Base-by-base conservation (phyloP, 2,113 vertebrate species). In the Chitala chitala region DNA sequence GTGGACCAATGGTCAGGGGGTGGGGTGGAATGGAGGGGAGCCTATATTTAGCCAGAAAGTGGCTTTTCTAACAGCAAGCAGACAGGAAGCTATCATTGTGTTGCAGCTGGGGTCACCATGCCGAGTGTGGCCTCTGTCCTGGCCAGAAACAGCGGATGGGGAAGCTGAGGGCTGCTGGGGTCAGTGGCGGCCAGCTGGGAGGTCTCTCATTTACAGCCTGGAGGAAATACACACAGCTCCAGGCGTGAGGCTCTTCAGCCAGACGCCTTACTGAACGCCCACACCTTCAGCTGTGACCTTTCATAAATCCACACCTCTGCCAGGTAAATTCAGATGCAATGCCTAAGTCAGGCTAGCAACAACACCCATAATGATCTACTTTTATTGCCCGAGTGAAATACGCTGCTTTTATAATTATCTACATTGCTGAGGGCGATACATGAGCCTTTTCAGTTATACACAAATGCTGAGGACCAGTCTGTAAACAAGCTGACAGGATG, bases 1-100 rank as follows among this genome's bases (percentile, higher is more conserved):
- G n/a, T n/a, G n/a, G n/a, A n/a, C n/a, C n/a, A n/a, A n/a, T n/a
- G n/a, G n/a, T n/a, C 5, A 15, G n/a, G 50, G 50, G 9, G 15
- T 15, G 50, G 15, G 1, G 50, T 15, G 10, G 4, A 4, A 1
- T 2, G 31, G 15, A n/a, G 55, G 64, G 13, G 17, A 26, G 50
- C 44, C 42, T 72, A 58, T 78, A 42, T 69, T 78, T 66, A 70
- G 44, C 20, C 63, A 64, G 17, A 40, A 33, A 33, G 70, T 63
- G 69, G 56, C 6, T 58, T 71, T 76, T 69, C 58, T 58, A 51
- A 4, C 33, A 29, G 12, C 50, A 15, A 29, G 6, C 24, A 54
- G 77, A 82, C 72, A 64, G 70, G 83, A 85, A 83, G 76, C 73
- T 73, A 61, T 61, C 36, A 73, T 75, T 77, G 79, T 78, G 61